Conservation (phyloP, 1,140 invertebrate genomes). For the Linepithema humile region DNA sequence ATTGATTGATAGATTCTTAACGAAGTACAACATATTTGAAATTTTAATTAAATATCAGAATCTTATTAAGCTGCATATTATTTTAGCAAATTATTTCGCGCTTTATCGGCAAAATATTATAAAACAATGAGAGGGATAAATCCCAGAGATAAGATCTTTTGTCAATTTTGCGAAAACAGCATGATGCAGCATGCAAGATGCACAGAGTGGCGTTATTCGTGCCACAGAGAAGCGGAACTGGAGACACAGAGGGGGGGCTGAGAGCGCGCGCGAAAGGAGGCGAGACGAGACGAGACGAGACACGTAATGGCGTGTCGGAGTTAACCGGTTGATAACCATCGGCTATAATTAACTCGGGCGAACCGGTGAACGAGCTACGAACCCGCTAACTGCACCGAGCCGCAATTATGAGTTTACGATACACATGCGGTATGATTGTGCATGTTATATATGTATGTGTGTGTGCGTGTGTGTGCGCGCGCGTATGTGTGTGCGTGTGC, state of each 20-base stretch:
- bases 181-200: not conserved
- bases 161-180: not conserved
- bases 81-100: not conserved
- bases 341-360: conserved; percentile 85
- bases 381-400: conserved; percentile 75
- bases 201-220: conserved; percentile 58
- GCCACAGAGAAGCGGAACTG: conserved; percentile 62
- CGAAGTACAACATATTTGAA: too few relatives aligned
- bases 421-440: conserved; percentile 47
- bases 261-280: conserved; percentile 30
- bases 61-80: too few relatives aligned
- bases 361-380: conserved; percentile 82
- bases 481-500: too few relatives aligned
- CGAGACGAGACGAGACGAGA: conserved; percentile 78
- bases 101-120: not conserved
- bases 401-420: conserved; percentile 55
- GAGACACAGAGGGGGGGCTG: conserved; percentile 7
- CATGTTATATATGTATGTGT: not conserved
- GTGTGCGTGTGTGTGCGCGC: too few relatives aligned
- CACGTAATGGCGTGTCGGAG: conserved; percentile 85
- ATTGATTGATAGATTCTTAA: too few relatives aligned
- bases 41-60: too few relatives aligned
- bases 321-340: conserved; percentile 85
- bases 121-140: not conserved
- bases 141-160: not conserved